phyloP scores from a whole-genome alignment of 2,113 vertebrate species.

The Coracopsis vasa region DNA sequence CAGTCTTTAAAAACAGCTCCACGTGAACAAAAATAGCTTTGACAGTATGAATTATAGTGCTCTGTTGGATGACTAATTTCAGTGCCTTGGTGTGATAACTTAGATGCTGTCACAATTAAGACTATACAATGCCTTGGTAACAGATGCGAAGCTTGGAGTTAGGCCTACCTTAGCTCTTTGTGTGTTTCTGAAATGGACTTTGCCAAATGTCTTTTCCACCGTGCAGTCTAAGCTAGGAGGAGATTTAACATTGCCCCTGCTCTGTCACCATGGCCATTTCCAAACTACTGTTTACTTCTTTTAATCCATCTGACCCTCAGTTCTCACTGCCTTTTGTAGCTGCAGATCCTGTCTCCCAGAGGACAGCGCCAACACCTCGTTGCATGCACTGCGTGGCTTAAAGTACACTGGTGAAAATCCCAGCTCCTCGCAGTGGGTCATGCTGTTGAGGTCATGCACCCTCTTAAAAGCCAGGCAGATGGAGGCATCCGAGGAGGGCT shows the following conservation, averaged over 20 bases:
- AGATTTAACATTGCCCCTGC: background rate
- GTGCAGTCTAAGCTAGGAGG: background rate
- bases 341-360: background rate
- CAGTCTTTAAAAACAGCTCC: conserved; percentile 6
- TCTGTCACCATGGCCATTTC: background rate
- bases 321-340: background rate
- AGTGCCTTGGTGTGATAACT: background rate
- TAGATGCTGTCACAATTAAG: background rate
- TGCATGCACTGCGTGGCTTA: background rate
- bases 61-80: conserved; percentile 32
- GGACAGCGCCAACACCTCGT: background rate
- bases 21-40: conserved; percentile 35
- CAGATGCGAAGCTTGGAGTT: background rate
- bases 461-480: background rate
- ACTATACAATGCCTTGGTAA: background rate
- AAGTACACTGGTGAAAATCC: background rate
- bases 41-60: background rate
- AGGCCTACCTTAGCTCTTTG: background rate
- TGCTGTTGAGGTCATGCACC: background rate
- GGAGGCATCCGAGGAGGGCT: background rate
- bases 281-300: background rate
- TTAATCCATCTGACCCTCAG: background rate
- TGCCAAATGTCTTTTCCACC: background rate
- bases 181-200: background rate
- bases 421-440: background rate